phyloP scores from a whole-genome alignment of 2,113 vertebrate genomes.

The Mystacornis crossleyi region DNA sequence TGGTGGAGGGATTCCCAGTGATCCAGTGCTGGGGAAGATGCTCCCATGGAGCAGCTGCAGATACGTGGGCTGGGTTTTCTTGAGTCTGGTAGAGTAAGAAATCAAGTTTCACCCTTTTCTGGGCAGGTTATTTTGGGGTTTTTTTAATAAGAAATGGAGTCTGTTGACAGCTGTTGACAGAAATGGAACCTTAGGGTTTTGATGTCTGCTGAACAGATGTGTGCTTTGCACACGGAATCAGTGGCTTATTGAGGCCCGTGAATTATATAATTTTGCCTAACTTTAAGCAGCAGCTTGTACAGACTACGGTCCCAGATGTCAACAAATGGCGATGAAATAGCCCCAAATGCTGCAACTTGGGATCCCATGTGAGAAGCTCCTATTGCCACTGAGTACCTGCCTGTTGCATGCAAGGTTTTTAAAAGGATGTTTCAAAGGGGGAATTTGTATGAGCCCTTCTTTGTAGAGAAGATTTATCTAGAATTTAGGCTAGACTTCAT shows the following conservation, averaged over 20 bases:
- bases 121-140: not conserved
- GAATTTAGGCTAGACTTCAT: not conserved
- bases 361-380: not conserved
- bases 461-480: not conserved
- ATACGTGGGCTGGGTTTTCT: not conserved
- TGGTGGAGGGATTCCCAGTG: not conserved
- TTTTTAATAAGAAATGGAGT: not conserved
- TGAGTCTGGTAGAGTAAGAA: not conserved
- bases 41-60: not conserved
- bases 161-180: not conserved
- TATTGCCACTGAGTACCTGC: not conserved
- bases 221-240: not conserved
- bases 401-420: not conserved
- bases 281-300: not conserved
- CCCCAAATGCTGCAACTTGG: not conserved
- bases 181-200: not conserved
- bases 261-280: not conserved
- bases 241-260: not conserved
- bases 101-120: not conserved
- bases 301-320: fast-evolving
- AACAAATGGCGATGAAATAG: not conserved
- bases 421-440: not conserved
- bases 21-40: not conserved
- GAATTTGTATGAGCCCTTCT: not conserved
- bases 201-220: not conserved